phyloP scores from a whole-genome alignment of 2,888 invertebrate species.

The Tetranychus truncatus region DNA sequence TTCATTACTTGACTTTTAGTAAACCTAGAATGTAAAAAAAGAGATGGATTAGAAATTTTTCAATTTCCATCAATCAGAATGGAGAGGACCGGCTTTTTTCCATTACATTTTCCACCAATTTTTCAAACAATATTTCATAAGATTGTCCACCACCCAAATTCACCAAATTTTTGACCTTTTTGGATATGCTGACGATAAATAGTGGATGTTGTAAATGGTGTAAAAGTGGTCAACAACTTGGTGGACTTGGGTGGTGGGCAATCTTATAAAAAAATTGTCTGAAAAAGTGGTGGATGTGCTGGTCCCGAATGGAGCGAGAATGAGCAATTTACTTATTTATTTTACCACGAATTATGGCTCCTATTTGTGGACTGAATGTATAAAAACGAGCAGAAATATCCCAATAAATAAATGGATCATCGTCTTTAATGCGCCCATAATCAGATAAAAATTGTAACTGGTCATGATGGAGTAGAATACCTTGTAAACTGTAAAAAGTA shows the following conservation, averaged over 20 bases:
- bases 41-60: background rate
- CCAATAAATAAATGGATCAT: slow-evolving; percentile 5
- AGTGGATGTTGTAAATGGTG: too few species aligned
- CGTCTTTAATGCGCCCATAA: slow-evolving; percentile 3
- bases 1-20: slow-evolving; percentile 7
- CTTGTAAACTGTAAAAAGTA: background rate
- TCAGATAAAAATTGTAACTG: background rate
- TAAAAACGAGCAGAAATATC: slow-evolving; percentile 8
- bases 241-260: too few species aligned
- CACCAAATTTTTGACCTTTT: too few species aligned
- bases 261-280: too few species aligned
- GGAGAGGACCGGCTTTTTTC: too few species aligned
- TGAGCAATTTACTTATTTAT: background rate
- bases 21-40: background rate
- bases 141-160: too few species aligned
- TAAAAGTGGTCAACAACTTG: too few species aligned
- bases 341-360: slow-evolving; percentile 2
- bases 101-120: too few species aligned
- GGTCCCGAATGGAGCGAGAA: background rate
- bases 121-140: too few species aligned
- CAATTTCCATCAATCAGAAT: background rate
- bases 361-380: background rate
- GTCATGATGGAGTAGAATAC: slow-evolving; percentile 9
- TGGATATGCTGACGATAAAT: too few species aligned
- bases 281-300: too few species aligned